These are phyloP conservation scores for Erpetoichthys calabaricus DNA, from an alignment of 2,797 vertebrate species.

Conservation along the genomic window DNA sequence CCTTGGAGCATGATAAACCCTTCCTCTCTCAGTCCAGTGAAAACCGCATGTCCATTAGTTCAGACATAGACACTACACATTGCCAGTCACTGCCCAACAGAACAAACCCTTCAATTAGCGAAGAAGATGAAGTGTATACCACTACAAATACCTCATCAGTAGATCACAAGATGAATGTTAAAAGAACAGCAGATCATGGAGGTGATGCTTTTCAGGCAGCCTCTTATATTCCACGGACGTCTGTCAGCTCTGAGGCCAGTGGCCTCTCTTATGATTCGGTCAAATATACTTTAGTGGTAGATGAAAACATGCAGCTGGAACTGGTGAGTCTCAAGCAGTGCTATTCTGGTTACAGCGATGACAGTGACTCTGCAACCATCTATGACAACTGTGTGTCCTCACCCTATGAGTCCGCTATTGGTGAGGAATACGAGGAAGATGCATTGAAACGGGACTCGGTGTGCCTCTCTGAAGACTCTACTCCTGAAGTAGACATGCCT, in stretches of 20 bases:
- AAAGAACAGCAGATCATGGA: background rate
- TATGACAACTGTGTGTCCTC: constrained; percentile 92
- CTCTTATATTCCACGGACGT: constrained; percentile 48
- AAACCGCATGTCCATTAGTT: constrained; percentile 86
- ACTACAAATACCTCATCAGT: background rate
- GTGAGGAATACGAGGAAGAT: constrained; percentile 84
- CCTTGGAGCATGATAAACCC: constrained; percentile 39
- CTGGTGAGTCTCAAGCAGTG: constrained; percentile 85
- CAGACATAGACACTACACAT: constrained; percentile 71
- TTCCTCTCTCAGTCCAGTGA: constrained; percentile 67
- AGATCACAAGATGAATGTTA: constrained; percentile 16
- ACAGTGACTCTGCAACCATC: constrained; percentile 86
- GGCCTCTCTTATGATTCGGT: constrained; percentile 92
- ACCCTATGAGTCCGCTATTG: constrained; percentile 79
- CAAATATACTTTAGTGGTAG: constrained; percentile 93
- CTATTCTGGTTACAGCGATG: constrained; percentile 86
- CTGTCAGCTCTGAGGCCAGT: constrained; percentile 77
- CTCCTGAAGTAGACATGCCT: constrained; percentile 72
- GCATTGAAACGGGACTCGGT: constrained; percentile 62
- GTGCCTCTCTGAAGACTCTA: constrained; percentile 80
- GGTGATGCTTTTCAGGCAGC: constrained; percentile 10
- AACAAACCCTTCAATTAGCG: constrained; percentile 74
- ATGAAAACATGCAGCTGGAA: constrained; percentile 85
- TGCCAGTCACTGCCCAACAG: constrained; percentile 63
- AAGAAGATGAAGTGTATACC: constrained; percentile 58